A percentile compares a stretch with the other conserved stretches of the same genome.
Evolutionary conservation across 2,888 invertebrate genomes (phyloP).

Genomic region (Bellardia bayeri): DNA sequence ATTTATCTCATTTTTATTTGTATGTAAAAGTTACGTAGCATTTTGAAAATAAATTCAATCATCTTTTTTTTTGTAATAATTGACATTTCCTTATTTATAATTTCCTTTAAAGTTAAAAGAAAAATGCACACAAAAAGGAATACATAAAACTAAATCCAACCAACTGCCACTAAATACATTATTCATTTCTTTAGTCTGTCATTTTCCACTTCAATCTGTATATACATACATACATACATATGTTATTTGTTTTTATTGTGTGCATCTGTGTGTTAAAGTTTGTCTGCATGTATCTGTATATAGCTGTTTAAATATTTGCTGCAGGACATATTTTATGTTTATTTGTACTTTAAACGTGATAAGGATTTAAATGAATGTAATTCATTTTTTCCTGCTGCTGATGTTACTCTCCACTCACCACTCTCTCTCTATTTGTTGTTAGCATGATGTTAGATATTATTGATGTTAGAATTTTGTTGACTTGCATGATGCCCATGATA

Average conservation of each 20-base stretch:
- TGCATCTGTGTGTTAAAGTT: neutral
- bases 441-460: neutral
- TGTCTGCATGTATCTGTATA: slow-evolving; percentile 6
- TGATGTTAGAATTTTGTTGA: slow-evolving; percentile 34
- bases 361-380: slow-evolving; percentile 64
- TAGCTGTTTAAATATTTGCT: slow-evolving; percentile 60
- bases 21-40: neutral
- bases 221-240: neutral
- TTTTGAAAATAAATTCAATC: slow-evolving; percentile 37
- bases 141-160: slow-evolving; percentile 1
- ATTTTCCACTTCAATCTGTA: neutral
- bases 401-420: neutral
- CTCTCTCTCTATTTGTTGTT: neutral
- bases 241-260: neutral
- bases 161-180: slow-evolving; percentile 16
- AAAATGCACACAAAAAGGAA: neutral
- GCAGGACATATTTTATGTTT: slow-evolving; percentile 70
- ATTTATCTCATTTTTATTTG: slow-evolving; percentile 7
- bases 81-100: slow-evolving; percentile 63
- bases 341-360: slow-evolving; percentile 69
- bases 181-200: slow-evolving; percentile 30
- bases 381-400: slow-evolving; percentile 35
- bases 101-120: slow-evolving; percentile 38
- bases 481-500: slow-evolving; percentile 24
- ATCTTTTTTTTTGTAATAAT: slow-evolving; percentile 21